A percentile compares a stretch with the other conserved stretches of the same genome.
These are phyloP conservation scores for Drosophila tristis DNA, from an alignment of 1,140 invertebrate species.

Conservation along the genomic window DNA sequence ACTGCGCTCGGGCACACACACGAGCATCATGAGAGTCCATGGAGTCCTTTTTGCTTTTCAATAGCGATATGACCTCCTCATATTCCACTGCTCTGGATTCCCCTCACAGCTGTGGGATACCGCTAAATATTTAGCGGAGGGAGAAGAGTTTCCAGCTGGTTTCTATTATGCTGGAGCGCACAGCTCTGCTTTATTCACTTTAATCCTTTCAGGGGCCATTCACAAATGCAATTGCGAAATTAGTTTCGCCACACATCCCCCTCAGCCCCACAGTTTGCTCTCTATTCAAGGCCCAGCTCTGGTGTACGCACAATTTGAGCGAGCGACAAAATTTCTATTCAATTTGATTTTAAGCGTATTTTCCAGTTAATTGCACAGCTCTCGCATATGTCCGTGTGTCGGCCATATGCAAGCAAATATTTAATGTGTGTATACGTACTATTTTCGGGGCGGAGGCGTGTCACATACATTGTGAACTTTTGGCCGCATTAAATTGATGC, in stretches of 20 bases:
- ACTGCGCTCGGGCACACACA: conserved; percentile 6
- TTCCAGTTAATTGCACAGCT: conserved; percentile 76
- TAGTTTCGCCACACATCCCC: conserved; percentile 52
- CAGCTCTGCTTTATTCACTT: conserved; percentile 61
- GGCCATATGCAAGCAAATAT: conserved; percentile 1
- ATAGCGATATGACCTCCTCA: conserved; percentile 8
- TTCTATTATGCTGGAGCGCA: conserved; percentile 54
- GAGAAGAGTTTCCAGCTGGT: conserved; percentile 28
- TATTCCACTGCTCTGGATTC: not conserved
- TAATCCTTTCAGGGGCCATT: conserved; percentile 73
- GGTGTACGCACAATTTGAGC: conserved; percentile 74
- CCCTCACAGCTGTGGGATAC: conserved; percentile 7
- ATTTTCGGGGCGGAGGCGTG: not conserved
- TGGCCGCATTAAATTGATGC: conserved; percentile 74
- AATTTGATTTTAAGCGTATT: conserved; percentile 82
- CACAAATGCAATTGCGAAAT: conserved; percentile 71
- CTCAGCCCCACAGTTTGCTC: not conserved
- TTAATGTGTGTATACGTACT: not conserved
- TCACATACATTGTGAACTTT: conserved; percentile 61
- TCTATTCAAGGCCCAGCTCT: conserved; percentile 1
- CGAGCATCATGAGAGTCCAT: not conserved
- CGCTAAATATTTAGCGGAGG: not conserved
- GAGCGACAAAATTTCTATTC: conserved; percentile 76
- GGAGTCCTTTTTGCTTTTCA: conserved; percentile 4
- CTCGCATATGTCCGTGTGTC: conserved; percentile 41